These are phyloP conservation scores for Petrolisthes cinctipes DNA, from an alignment of 2,888 invertebrate genomes.

Conservation along the genomic window DNA sequence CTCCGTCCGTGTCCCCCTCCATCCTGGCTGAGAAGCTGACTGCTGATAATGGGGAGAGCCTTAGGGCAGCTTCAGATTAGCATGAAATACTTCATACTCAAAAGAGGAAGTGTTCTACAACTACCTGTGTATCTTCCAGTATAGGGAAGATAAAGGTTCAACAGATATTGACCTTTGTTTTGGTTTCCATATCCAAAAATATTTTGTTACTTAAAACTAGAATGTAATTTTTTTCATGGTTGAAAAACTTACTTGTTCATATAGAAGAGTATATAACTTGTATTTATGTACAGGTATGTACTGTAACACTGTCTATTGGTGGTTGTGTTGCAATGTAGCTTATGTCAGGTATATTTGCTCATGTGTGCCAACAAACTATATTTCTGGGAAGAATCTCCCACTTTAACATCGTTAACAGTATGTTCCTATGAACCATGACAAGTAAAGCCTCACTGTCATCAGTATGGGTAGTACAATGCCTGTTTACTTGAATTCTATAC, in stretches of 20 bases:
- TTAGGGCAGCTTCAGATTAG: constrained; percentile 44
- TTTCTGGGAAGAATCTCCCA: constrained; percentile 44
- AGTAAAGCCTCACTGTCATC: constrained; percentile 44
- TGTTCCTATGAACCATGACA: constrained; percentile 64
- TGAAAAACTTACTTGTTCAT: not conserved
- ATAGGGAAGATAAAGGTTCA: constrained; percentile 20
- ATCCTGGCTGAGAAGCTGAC: constrained; percentile 52
- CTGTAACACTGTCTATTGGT: constrained; percentile 42
- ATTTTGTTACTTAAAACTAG: constrained; percentile 22
- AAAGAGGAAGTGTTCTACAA: constrained; percentile 9
- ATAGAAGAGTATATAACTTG: constrained; percentile 10
- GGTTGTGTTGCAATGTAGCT: constrained; percentile 56
- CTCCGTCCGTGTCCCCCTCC: constrained; percentile 62
- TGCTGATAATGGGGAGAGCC: constrained; percentile 56
- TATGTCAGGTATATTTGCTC: constrained; percentile 59
- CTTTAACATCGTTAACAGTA: constrained; percentile 43
- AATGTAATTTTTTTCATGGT: constrained; percentile 32
- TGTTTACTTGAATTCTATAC: constrained; percentile 5
- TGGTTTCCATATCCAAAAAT: not conserved
- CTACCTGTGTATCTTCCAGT: constrained; percentile 35
- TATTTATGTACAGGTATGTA: not conserved
- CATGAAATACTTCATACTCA: constrained; percentile 11
- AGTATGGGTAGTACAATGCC: constrained; percentile 20
- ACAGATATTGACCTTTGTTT: constrained; percentile 2
- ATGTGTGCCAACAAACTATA: constrained; percentile 53